Evolutionary conservation across 1,140 invertebrate species (phyloP).

Genomic region (Kradibia gibbosae): DNA sequence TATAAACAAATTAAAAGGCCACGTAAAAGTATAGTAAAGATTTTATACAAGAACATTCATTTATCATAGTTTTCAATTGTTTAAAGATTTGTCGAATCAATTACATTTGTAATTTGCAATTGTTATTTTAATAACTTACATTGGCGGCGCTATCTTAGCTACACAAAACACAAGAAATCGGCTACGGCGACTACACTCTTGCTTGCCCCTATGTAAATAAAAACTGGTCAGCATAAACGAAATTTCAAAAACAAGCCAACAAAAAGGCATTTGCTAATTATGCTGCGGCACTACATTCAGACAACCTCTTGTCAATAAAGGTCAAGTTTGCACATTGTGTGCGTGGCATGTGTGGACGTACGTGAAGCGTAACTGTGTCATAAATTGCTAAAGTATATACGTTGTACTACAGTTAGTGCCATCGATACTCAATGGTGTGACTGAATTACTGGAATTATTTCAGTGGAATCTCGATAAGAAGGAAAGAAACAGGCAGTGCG

Average conservation of each 20-base stretch:
- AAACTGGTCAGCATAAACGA: background rate
- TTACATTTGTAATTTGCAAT: no score
- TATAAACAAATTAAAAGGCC: background rate
- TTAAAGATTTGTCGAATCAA: background rate
- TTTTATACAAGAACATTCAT: no score
- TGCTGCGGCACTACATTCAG: constrained; percentile 4
- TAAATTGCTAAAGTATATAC: background rate
- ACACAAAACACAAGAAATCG: no score
- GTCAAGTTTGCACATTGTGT: constrained; percentile 30
- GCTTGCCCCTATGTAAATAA: background rate
- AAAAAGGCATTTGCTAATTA: constrained; percentile 31
- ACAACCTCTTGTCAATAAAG: constrained; percentile 28
- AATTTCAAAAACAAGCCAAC: background rate
- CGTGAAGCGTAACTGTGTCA: no score
- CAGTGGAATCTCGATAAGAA: background rate
- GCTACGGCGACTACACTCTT: background rate
- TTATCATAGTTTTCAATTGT: no score
- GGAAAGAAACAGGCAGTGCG: background rate
- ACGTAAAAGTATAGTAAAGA: background rate
- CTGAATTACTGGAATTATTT: background rate
- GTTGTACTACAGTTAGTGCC: constrained; percentile 1
- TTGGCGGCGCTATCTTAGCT: background rate
- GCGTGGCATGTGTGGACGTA: background rate
- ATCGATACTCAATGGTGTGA: background rate
- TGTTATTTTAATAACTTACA: constrained; percentile 2